Conservation (phyloP, 2,113 vertebrate genomes). For the Petrocephalus zakoni region DNA sequence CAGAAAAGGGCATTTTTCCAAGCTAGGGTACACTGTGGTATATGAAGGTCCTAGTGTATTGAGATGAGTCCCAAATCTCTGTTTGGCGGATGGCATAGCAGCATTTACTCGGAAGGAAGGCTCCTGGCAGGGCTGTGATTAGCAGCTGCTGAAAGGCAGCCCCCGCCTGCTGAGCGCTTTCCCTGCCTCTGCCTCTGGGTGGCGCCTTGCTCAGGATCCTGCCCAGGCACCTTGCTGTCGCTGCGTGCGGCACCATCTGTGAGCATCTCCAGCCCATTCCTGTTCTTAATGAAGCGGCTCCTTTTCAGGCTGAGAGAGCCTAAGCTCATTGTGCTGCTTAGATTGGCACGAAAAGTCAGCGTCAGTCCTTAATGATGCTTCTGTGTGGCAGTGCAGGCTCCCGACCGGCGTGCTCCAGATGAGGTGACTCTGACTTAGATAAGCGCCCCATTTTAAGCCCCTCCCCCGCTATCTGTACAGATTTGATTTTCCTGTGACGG, state of each 20-base stretch:
- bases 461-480: neutral
- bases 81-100: neutral
- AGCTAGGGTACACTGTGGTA: neutral
- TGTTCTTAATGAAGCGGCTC: constrained; percentile 53
- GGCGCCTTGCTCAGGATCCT: constrained; percentile 45
- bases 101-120: neutral
- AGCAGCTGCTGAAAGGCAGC: neutral
- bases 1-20: neutral
- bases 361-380: constrained; percentile 44
- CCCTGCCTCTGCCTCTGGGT: neutral
- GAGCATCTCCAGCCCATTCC: constrained; percentile 39
- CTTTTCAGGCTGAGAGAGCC: constrained; percentile 51
- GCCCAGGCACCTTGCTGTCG: constrained; percentile 20
- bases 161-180: too few relatives aligned
- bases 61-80: neutral
- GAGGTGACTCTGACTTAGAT: neutral
- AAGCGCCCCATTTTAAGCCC: neutral
- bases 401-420: constrained; percentile 39
- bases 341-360: constrained; percentile 55
- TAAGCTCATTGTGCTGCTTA: constrained; percentile 32
- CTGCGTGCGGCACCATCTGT: constrained; percentile 44
- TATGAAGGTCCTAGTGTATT: neutral
- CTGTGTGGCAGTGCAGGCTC: constrained; percentile 33
- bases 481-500: neutral
- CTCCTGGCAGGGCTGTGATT: neutral